Conservation (phyloP, 2,797 vertebrate genomes). For the Darevskia mixta region DNA sequence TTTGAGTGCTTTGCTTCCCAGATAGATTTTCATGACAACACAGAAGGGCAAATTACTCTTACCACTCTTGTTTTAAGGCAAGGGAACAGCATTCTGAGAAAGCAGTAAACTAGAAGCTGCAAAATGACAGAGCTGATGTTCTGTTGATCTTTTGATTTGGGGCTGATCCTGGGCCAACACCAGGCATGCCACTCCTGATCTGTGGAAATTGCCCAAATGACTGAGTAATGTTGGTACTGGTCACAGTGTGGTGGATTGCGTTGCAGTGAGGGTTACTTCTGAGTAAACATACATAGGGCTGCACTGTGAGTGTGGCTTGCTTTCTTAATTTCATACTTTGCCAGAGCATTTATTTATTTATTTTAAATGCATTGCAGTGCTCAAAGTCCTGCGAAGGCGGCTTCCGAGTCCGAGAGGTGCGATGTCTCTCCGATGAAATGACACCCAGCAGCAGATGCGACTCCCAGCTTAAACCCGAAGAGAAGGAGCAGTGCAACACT, state of each 20-base stretch:
- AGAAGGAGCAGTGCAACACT: slow-evolving; percentile 87
- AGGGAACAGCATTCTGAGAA: slow-evolving; percentile 8
- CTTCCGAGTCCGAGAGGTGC: slow-evolving; percentile 92
- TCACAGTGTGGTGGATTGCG: neutral
- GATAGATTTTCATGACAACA: slow-evolving; percentile 12
- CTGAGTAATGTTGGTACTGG: no score
- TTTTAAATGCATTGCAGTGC: slow-evolving; percentile 80
- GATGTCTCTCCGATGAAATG: slow-evolving; percentile 91
- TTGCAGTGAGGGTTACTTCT: neutral
- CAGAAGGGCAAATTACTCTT: neutral
- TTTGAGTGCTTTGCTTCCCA: neutral
- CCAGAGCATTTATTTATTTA: neutral
- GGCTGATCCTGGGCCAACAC: neutral
- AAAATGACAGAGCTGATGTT: neutral
- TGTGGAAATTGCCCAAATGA: no score
- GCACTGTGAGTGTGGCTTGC: neutral
- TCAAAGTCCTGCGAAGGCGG: slow-evolving; percentile 94
- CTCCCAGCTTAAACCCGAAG: slow-evolving; percentile 81
- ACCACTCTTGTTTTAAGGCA: neutral
- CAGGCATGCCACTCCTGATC: no score
- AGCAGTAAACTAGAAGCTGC: neutral
- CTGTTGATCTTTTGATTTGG: slow-evolving; percentile 7
- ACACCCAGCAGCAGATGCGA: slow-evolving; percentile 85
- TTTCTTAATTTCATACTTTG: neutral
- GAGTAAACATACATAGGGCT: neutral